Conservation (phyloP, 2,888 invertebrate species). For the Tenthredo mesomela region DNA sequence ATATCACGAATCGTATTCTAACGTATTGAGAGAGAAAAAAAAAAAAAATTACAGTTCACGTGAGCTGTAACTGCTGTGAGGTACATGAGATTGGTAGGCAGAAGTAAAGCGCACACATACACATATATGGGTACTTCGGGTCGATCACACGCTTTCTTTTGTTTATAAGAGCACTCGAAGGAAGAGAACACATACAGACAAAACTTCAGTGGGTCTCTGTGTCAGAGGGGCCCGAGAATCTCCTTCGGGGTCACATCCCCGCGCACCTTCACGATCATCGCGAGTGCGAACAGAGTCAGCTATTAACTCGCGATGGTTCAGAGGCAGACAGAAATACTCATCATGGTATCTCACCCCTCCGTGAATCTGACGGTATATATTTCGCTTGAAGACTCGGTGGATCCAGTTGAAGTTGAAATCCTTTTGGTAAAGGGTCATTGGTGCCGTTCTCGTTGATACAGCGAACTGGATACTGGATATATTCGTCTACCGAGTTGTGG, state of each 20-base stretch:
- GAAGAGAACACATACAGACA: constrained; percentile 41
- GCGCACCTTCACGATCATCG: constrained; percentile 53
- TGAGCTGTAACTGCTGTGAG: not conserved
- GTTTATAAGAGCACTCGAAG: constrained; percentile 44
- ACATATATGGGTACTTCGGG: constrained; percentile 50
- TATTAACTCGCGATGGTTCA: constrained; percentile 22
- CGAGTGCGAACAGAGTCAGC: constrained; percentile 30
- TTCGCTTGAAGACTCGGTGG: constrained; percentile 27
- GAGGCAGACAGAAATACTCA: constrained; percentile 37
- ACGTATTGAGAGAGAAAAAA: not conserved
- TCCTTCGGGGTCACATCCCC: constrained; percentile 69
- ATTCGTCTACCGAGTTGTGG: not conserved
- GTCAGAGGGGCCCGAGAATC: constrained; percentile 69
- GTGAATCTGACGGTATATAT: constrained; percentile 48
- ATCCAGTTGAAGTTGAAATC: constrained; percentile 46
- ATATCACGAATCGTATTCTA: constrained; percentile 2
- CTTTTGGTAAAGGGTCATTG: constrained; percentile 42
- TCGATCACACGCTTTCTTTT: constrained; percentile 50
- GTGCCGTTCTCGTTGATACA: not conserved
- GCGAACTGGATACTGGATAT: constrained; percentile 35
- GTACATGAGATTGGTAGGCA: constrained; percentile 1
- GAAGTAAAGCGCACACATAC: not conserved
- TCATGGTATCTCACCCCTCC: constrained; percentile 36
- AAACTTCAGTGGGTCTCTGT: constrained; percentile 75
- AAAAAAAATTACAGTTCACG: not conserved